Conservation (phyloP, 2,888 invertebrate species). For the Agrotis exclamationis region DNA sequence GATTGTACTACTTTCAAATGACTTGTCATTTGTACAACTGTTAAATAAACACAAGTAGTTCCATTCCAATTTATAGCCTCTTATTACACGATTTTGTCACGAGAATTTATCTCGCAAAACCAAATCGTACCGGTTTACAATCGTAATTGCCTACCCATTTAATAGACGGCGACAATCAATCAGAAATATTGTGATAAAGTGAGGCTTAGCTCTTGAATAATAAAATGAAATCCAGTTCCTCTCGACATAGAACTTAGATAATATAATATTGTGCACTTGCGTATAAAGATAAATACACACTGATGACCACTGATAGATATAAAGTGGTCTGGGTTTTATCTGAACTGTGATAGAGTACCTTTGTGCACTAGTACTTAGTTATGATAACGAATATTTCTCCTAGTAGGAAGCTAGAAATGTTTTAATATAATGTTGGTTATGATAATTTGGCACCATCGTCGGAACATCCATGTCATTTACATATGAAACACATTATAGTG, state of each 20-base stretch:
- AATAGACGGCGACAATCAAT: slow-evolving; percentile 38
- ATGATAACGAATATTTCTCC: neutral
- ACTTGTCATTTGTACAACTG: slow-evolving; percentile 23
- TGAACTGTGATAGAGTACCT: slow-evolving; percentile 29
- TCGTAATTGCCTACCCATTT: slow-evolving; percentile 19
- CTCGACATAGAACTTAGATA: slow-evolving; percentile 18
- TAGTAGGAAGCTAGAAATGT: slow-evolving; percentile 2
- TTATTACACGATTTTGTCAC: slow-evolving; percentile 25
- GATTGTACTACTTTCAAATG: slow-evolving; percentile 26
- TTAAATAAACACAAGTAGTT: slow-evolving; percentile 12
- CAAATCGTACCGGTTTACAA: slow-evolving; percentile 35
- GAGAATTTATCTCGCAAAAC: slow-evolving; percentile 32
- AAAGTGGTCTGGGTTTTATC: slow-evolving; percentile 31
- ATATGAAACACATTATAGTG: slow-evolving; percentile 38
- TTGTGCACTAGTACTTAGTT: slow-evolving; percentile 8
- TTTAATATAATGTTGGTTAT: slow-evolving; percentile 19
- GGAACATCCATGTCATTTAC: slow-evolving; percentile 43
- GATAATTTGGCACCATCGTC: slow-evolving; percentile 41
- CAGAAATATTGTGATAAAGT: slow-evolving; percentile 36
- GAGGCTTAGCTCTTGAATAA: slow-evolving; percentile 25
- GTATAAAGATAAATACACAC: slow-evolving; percentile 31
- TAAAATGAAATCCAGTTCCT: slow-evolving; percentile 41
- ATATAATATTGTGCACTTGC: slow-evolving; percentile 31
- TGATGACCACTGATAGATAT: slow-evolving; percentile 22
- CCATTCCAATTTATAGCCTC: slow-evolving; percentile 30